Percentiles rank a stretch among this genome's conserved stretches.
Evolutionary conservation across 2,888 invertebrate genomes (phyloP).

Genomic region (Phoenoteleia sp.): DNA sequence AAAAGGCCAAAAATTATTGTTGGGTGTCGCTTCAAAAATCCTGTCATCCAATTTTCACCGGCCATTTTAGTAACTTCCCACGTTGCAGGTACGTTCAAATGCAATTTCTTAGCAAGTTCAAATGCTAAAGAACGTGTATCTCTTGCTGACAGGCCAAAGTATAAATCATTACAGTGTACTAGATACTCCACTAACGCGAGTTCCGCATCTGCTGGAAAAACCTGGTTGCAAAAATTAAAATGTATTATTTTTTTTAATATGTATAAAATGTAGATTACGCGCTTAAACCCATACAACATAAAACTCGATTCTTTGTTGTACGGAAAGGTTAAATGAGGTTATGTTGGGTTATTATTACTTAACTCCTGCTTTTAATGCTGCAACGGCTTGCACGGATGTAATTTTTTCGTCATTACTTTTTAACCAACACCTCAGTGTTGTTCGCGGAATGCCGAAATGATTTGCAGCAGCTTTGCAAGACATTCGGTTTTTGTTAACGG

Average conservation of each 20-base stretch:
- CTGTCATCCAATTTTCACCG: conserved; percentile 79
- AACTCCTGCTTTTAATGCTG: not conserved
- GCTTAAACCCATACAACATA: no score
- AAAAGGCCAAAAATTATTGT: conserved; percentile 69
- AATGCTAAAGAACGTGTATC: not conserved
- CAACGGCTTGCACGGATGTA: not conserved
- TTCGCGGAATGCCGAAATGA: not conserved
- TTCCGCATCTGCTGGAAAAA: not conserved
- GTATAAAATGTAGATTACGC: not conserved
- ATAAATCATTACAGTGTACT: not conserved
- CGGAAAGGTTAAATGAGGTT: not conserved
- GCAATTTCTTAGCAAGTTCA: conserved; percentile 16
- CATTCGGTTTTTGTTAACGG: not conserved
- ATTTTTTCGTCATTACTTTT: not conserved
- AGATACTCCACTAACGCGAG: not conserved
- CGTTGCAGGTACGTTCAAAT: conserved; percentile 66
- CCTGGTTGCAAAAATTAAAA: not conserved
- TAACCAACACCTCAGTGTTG: not conserved
- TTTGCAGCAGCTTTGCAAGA: not conserved
- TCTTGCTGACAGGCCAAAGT: not conserved
- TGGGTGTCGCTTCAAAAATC: conserved; percentile 77
- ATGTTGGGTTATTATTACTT: not conserved
- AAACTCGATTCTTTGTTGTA: no score
- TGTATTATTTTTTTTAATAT: no score
- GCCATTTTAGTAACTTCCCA: conserved; percentile 76